Evolutionary conservation across 2,888 invertebrate genomes (phyloP), one percentile per base, ranked within the genome.

Genomic region (Tenodera sinensis): DNA sequence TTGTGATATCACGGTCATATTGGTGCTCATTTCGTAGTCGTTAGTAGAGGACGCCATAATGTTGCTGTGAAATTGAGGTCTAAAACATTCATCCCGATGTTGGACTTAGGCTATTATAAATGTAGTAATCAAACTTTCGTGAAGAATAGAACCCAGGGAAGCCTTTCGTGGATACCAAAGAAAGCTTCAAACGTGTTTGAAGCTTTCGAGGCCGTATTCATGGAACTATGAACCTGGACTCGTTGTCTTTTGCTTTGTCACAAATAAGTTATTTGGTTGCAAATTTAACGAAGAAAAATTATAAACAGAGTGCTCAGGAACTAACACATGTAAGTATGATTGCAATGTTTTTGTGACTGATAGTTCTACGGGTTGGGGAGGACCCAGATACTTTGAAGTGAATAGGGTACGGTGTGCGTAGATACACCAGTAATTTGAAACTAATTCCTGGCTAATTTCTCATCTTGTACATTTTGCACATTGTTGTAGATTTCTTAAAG

Each of bases 221-320:
- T 96, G 97, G 97, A 98, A 98, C 97, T 98, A 98, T 98, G 98
- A 98, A 98, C 97, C 98, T 98, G 96, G 98, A 98, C 96, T 97
- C 98, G 96, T 96, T 98, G 96, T 98, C 97, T 96, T 97, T 98
- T 97, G 97, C 98, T 96, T 97, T 98, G 97, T 97, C 98, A 96
- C 98, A 98, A 97, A 98, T 99, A 95, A 97, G 97, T 97, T 97
- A 97, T 96, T 97, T 98, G 95, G 97, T 98, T 96, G 96, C 96
- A 94, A 97, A 97, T 95, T 96, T 98, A 95, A 98, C 96, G 94
- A 98, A 98, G 96, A 98, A 98, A 95, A 98, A 98, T 95, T 97
- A 96, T 95, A 97, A 97, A 95, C 96, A 97, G 94, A 97, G 96
- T 93, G 96, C 96, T 94, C 96, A 96, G 94, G 98, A 98, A 95